Evolutionary conservation across 2,113 vertebrate genomes (phyloP).

Genomic region (Diglossa brunneiventris): DNA sequence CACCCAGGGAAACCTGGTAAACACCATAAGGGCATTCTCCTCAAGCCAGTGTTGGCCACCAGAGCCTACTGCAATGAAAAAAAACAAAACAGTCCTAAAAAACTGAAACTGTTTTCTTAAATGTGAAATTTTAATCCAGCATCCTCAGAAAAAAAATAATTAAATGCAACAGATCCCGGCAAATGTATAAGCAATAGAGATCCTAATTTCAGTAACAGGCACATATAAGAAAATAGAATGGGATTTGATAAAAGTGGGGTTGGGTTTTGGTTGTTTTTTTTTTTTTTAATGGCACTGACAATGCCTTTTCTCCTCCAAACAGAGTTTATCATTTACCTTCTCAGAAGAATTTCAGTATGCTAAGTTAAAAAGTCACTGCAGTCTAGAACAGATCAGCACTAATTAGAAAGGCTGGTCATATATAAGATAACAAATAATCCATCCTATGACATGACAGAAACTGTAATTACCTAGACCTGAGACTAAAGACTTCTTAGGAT

Average conservation of each 20-base stretch:
- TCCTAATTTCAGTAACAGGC: neutral
- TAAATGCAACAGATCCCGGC: neutral
- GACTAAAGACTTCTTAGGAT: neutral
- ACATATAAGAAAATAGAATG: neutral
- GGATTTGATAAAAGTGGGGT: neutral
- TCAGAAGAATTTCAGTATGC: neutral
- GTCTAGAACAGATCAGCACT: neutral
- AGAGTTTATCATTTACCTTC: neutral
- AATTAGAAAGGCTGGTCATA: neutral
- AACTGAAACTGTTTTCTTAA: neutral
- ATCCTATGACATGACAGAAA: neutral
- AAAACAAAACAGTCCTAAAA: neutral
- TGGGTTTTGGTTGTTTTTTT: neutral
- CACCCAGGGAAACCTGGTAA: neutral
- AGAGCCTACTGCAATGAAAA: accelerated
- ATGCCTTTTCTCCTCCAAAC: neutral
- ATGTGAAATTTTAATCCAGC: neutral
- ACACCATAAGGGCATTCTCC: neutral
- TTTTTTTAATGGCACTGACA: neutral
- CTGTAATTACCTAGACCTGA: neutral
- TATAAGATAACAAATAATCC: neutral
- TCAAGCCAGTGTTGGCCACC: neutral
- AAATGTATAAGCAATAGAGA: neutral
- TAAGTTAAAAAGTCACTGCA: neutral
- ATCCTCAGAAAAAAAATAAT: neutral